These are phyloP conservation scores for Laothoe populi DNA, from an alignment of 2,888 invertebrate genomes.

Conservation along the genomic window DNA sequence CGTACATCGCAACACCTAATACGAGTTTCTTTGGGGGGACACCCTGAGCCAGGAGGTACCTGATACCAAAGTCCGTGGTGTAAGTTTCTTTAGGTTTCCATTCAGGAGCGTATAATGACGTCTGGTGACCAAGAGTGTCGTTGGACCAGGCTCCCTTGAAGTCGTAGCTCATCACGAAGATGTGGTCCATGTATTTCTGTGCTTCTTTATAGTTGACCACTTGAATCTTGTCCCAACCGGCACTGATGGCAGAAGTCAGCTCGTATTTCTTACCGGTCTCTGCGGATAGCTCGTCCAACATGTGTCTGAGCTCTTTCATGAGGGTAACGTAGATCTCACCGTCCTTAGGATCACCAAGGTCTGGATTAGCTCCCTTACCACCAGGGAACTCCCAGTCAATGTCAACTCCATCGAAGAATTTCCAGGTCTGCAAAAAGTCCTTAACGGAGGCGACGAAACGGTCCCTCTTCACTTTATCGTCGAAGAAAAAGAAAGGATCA, in stretches of 20 bases:
- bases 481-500: conserved; percentile 79
- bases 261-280: conserved; percentile 77
- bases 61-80: conserved; percentile 79
- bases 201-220: conserved; percentile 76
- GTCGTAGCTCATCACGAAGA: conserved; percentile 80
- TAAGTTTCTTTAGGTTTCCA: conserved; percentile 78
- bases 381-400: conserved; percentile 83
- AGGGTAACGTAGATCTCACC: conserved; percentile 70
- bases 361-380: conserved; percentile 78
- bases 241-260: conserved; percentile 78
- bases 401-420: conserved; percentile 80
- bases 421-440: conserved; percentile 79
- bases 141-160: conserved; percentile 82
- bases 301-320: conserved; percentile 75
- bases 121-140: conserved; percentile 75
- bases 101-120: conserved; percentile 70
- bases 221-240: conserved; percentile 81
- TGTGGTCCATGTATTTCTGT: conserved; percentile 80
- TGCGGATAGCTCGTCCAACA: conserved; percentile 71
- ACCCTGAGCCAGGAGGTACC: conserved; percentile 74
- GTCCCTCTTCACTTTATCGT: conserved; percentile 67
- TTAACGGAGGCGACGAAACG: conserved; percentile 77
- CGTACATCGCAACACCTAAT: conserved; percentile 80
- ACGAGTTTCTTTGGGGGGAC: conserved; percentile 76
- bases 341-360: conserved; percentile 73